Percentiles rank a stretch among this genome's conserved stretches.
Evolutionary conservation across 2,113 vertebrate genomes (phyloP).

Genomic region (Hypomesus transpacificus): DNA sequence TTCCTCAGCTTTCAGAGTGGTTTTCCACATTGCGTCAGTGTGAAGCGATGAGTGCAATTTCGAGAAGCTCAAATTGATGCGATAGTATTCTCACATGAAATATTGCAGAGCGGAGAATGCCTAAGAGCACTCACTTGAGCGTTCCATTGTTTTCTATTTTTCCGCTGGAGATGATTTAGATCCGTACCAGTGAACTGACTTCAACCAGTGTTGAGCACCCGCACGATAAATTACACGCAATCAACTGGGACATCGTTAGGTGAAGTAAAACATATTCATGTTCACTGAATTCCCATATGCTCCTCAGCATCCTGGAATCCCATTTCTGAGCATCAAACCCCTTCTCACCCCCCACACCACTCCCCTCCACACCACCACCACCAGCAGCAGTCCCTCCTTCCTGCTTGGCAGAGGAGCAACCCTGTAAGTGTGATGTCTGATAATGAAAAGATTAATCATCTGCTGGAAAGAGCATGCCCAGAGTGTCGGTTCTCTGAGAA

Average conservation of each 20-base stretch:
- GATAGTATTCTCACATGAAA: not conserved
- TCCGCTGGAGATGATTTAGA: not conserved
- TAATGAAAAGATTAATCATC: constrained; percentile 70
- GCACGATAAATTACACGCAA: not conserved
- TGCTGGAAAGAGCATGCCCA: constrained; percentile 47
- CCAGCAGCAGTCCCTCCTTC: not conserved
- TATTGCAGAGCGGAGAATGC: constrained; percentile 5
- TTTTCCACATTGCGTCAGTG: constrained; percentile 3
- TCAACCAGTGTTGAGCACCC: not conserved
- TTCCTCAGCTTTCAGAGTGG: not conserved
- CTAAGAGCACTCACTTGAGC: not conserved
- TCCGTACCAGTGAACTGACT: not conserved
- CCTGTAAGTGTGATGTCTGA: constrained; percentile 56
- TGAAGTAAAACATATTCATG: constrained; percentile 29
- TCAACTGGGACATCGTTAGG: constrained; percentile 26
- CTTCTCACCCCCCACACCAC: not conserved
- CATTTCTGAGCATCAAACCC: not conserved
- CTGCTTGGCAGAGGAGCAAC: constrained; percentile 34
- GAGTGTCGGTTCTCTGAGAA: constrained; percentile 45
- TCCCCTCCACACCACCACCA: not conserved
- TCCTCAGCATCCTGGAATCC: not conserved
- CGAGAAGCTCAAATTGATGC: constrained; percentile 7
- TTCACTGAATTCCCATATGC: constrained; percentile 16
- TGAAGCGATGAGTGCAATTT: not conserved
- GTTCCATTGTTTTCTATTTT: not conserved